Base-by-base conservation (phyloP, 2,113 vertebrate species). In the Gobius niger region DNA sequence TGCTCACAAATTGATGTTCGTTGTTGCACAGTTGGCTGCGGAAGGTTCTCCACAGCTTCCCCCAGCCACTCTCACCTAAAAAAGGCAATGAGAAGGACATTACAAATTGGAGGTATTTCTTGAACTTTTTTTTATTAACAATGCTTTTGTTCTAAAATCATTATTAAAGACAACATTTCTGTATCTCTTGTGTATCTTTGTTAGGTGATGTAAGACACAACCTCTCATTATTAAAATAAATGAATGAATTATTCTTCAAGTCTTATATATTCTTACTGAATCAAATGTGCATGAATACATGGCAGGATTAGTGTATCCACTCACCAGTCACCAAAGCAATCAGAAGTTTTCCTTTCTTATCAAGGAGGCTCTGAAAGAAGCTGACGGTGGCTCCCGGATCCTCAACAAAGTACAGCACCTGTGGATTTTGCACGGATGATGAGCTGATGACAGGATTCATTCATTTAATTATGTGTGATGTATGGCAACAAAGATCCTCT, bases 361-460 rank as follows among this genome's bases (percentile, higher is more conserved):
- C 84, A 72, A 98, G 85, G 47, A 97, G 93, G 70, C 92, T 92
- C 44, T 91, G 93, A 85, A 96, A 98, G 74, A 96, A 97, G 11
- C 5, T 86, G 75, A 97, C 12, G 4, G 94, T 95, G 0, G 88
- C 94, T 46, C 80, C 89, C 34, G 95, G 70, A 47, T 98, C 95
- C 76, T 94, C 90, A 67, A 94, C 95, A 44, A 96, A 98, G 76
- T 98, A 98, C 68, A 99, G 91, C 95, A 93, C 91, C 92, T 93
- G 89, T 81, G 8, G 54, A 87, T 82, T 70, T 47, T 73, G 42
- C 61, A 75, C 77, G 80, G 51, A 77, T 80, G 82, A 83, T 74
- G 62, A 82, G 69, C 70, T 50, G 63, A 74, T 77, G 50, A 74
- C 63, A 69, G 66, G 52, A 77, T 81, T 7, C n/a, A 18, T 9